These are phyloP conservation scores for Ctenosaura bakeri DNA, from an alignment of 2,797 vertebrate genomes.

Conservation along the genomic window DNA sequence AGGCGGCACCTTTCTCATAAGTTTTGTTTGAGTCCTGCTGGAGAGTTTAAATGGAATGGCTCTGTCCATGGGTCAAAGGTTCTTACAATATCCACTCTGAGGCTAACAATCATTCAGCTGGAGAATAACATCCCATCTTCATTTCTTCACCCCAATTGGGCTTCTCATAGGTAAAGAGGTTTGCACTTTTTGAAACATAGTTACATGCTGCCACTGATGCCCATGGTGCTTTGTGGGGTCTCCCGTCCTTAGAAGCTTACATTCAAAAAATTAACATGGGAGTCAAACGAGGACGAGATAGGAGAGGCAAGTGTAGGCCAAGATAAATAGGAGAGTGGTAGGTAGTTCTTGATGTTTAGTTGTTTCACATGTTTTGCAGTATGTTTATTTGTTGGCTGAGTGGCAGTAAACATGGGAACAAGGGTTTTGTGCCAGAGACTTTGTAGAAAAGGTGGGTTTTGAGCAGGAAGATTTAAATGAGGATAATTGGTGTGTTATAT, in stretches of 20 bases:
- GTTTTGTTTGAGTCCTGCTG: slow-evolving; percentile 93
- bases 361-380: not conserved
- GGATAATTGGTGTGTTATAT: not conserved
- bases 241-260: not conserved
- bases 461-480: not conserved
- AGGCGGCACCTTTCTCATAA: slow-evolving; percentile 97
- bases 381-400: not conserved
- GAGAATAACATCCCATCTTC: slow-evolving; percentile 95
- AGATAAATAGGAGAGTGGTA: not conserved
- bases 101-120: slow-evolving; percentile 95
- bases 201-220: not conserved
- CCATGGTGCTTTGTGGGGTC: not conserved
- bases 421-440: not conserved
- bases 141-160: slow-evolving; percentile 98
- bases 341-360: not conserved
- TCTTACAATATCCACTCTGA: slow-evolving; percentile 93
- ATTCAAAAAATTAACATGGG: not conserved
- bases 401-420: not conserved
- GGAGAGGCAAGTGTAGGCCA: not conserved
- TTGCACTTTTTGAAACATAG: not conserved
- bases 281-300: not conserved
- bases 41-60: slow-evolving; percentile 98
- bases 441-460: not conserved
- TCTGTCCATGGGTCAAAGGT: slow-evolving; percentile 94
- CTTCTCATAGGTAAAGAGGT: slow-evolving; percentile 91